Evolutionary conservation across 1,140 invertebrate species (phyloP).

Genomic region (Notospermus geniculatus): DNA sequence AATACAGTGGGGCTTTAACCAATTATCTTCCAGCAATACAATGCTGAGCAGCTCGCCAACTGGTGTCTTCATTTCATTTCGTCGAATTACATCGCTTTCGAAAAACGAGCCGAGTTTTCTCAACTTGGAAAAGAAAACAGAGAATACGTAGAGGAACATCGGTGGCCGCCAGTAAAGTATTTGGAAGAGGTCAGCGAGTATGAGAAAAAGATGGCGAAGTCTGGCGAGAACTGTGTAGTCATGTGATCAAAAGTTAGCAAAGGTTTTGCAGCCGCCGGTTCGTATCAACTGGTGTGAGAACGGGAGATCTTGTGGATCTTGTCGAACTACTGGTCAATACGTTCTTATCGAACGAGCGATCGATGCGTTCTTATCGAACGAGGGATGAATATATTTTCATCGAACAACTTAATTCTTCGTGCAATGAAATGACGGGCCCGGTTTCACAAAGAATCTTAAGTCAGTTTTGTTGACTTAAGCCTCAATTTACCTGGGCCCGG

Average conservation of each 20-base stretch:
- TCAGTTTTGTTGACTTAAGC: too few species aligned
- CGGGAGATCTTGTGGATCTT: neutral
- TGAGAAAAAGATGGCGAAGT: conserved; percentile 23
- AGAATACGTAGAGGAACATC: conserved; percentile 16
- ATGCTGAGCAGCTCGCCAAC: conserved; percentile 16
- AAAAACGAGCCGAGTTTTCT: conserved; percentile 11
- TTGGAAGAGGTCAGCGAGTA: conserved; percentile 19
- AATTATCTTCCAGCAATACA: conserved; percentile 20
- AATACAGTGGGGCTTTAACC: too few species aligned
- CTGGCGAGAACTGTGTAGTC: conserved; percentile 22
- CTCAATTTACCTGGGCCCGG: too few species aligned
- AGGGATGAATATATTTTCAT: neutral
- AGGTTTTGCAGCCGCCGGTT: too few species aligned
- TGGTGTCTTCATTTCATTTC: conserved; percentile 22
- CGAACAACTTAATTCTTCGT: too few species aligned
- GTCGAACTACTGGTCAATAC: too few species aligned
- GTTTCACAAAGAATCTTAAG: too few species aligned
- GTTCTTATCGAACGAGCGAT: too few species aligned
- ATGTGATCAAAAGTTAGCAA: conserved; percentile 16
- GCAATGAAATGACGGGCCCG: too few species aligned
- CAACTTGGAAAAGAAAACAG: conserved; percentile 1
- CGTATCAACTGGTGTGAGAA: neutral
- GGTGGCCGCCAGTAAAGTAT: conserved; percentile 21
- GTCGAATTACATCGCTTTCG: conserved; percentile 15
- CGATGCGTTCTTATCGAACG: too few species aligned